These are phyloP conservation scores for Tiliqua scincoides DNA, from an alignment of 2,113 vertebrate genomes.

Conservation along the genomic window DNA sequence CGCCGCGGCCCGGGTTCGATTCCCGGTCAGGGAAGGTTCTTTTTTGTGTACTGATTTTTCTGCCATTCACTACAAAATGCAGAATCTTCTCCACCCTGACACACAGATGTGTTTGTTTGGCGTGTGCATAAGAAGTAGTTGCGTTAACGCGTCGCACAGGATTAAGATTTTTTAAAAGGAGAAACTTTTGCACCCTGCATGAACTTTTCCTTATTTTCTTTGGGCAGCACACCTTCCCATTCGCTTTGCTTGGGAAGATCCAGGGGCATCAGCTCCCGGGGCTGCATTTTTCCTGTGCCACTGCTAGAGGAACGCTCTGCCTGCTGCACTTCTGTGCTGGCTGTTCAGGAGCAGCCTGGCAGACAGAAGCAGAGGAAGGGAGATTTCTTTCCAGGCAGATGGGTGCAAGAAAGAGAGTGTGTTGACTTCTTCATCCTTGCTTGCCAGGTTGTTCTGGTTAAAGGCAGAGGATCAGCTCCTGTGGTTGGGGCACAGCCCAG, in stretches of 20 bases:
- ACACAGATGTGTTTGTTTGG: no score
- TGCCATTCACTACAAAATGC: not conserved
- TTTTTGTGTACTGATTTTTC: accelerated
- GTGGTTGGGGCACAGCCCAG: no score
- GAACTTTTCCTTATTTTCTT: not conserved
- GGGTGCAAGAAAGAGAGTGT: not conserved
- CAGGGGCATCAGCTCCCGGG: not conserved
- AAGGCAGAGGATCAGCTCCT: not conserved
- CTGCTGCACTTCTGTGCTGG: not conserved
- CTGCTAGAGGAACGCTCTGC: not conserved
- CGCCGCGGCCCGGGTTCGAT: constrained; percentile 86
- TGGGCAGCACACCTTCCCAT: not conserved
- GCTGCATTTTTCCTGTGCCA: not conserved
- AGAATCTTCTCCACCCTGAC: not conserved
- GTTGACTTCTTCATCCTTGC: not conserved
- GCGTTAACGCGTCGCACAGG: not conserved
- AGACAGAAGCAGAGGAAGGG: not conserved
- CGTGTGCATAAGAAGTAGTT: no score
- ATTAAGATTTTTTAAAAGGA: not conserved
- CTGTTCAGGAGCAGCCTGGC: not conserved
- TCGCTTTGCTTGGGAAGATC: not conserved
- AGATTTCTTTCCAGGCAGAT: not conserved
- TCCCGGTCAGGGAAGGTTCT: constrained; percentile 72
- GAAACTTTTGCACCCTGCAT: not conserved
- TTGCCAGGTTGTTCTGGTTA: not conserved